Base-by-base conservation (phyloP, 2,113 vertebrate species). In the Dendrocopos noguchii region DNA sequence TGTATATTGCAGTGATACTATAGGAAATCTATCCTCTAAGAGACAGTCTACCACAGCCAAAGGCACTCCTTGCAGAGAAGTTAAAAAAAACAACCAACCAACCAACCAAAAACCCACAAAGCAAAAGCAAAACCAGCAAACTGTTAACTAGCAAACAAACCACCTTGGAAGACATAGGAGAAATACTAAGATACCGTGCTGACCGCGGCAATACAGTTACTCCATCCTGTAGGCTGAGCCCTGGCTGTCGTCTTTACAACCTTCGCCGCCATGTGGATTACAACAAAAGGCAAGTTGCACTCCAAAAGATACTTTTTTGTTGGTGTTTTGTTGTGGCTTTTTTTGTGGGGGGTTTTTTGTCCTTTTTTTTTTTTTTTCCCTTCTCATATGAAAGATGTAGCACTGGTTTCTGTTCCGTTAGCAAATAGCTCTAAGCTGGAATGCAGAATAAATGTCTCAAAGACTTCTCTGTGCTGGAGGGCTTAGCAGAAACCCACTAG, bases 391-490 rank as follows among this genome's bases (percentile, higher is more conserved):
- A 79, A 94, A 79, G 81, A 89, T 50, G 76, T 20, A 42, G 36
- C 53, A 63, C 31, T 73, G 64, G 68, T 91, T 87, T 94, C 83
- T 90, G 55, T 94, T 91, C 64, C 75, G 18, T 44, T 68, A 79
- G 42, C 83, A 95, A 96, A 93, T 88, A 94, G 81, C 85, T 94
- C 83, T 65, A 76, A 90, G 94, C 52, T 77, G 93, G 97, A 97
- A 97, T 95, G 94, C 89, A 96, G 81, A 95, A 91, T 85, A 93
- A 96, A 94, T 86, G 76, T 85, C 96, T 95, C 79, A 94, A 93
- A 95, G 84, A 77, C 34, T 94, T 60, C 85, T 85, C 82, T 67
- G 64, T 95, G 94, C 93, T 92, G 68, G 66, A 94, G 88, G 85
- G 92, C 72, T 94, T 70, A 89, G 84, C 68, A 93, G 90, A 95